These are phyloP conservation scores for pig (Sus scrofa) DNA, from an alignment of 2,113 vertebrate genomes.

Conservation along the genomic window DNA sequence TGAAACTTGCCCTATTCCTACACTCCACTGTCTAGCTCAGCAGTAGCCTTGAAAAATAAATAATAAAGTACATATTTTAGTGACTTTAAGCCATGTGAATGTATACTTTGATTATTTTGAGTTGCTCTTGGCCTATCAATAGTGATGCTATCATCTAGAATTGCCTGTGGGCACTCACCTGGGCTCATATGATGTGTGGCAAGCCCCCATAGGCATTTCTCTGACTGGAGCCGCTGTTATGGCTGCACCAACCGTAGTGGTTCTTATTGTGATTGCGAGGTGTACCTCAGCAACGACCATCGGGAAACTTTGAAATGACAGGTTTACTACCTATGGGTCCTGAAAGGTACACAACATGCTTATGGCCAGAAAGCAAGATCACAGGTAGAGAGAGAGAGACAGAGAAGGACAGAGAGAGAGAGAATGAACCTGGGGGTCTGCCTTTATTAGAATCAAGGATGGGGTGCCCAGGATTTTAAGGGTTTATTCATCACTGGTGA, in stretches of 20 bases:
- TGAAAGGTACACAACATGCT: neutral
- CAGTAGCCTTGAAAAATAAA: neutral
- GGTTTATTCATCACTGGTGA: neutral
- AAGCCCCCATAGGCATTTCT: neutral
- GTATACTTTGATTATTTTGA: neutral
- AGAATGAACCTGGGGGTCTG: neutral
- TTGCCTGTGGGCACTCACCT: neutral
- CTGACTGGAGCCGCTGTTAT: neutral
- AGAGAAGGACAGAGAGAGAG: too few species aligned
- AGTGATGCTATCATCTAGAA: neutral
- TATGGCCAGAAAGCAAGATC: neutral
- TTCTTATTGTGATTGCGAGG: neutral
- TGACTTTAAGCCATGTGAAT: neutral
- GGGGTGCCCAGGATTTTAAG: neutral
- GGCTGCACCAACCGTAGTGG: neutral
- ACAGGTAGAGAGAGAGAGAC: neutral
- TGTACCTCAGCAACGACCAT: neutral
- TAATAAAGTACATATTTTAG: conserved; percentile 18
- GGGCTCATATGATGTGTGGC: neutral
- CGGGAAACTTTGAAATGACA: neutral
- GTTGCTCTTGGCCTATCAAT: neutral
- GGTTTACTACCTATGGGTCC: neutral
- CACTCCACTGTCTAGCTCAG: neutral
- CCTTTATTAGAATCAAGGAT: neutral
- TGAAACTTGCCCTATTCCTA: neutral